phyloP scores from a whole-genome alignment of 2,888 invertebrate species.

The Arge pagana region DNA sequence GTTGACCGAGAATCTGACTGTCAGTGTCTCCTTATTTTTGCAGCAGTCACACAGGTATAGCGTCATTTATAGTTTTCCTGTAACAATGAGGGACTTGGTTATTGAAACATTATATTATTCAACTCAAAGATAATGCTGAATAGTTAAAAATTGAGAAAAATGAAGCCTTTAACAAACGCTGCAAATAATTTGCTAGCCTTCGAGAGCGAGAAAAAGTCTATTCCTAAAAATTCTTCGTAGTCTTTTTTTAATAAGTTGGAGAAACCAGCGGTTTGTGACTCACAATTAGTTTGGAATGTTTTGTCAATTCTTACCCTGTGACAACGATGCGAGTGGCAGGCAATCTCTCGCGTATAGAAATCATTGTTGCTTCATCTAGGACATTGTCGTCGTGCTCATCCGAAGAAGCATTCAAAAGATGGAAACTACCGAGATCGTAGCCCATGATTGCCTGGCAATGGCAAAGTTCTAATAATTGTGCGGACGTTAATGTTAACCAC shows the following conservation, averaged over 20 bases:
- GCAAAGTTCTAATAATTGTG: conserved; percentile 1
- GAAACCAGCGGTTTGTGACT: too few species aligned
- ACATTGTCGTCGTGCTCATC: background rate
- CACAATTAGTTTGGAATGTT: too few species aligned
- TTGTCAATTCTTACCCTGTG: conserved; percentile 12
- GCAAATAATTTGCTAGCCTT: background rate
- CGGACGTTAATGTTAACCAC: conserved; percentile 4
- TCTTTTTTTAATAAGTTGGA: too few species aligned
- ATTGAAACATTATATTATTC: too few species aligned
- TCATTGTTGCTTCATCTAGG: background rate
- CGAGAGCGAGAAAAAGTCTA: background rate
- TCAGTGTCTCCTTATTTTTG: too few species aligned
- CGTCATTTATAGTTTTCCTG: conserved; percentile 12
- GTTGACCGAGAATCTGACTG: too few species aligned
- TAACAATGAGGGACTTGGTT: too few species aligned
- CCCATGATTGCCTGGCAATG: conserved; percentile 17
- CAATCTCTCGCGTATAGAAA: conserved; percentile 12
- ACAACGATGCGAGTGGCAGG: conserved; percentile 16
- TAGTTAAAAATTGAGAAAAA: background rate
- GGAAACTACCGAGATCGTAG: conserved; percentile 16
- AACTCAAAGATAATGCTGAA: too few species aligned
- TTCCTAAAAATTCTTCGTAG: background rate
- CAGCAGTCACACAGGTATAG: conserved; percentile 2
- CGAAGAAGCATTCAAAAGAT: conserved; percentile 11
- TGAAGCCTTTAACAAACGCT: background rate